Conservation (phyloP, 1,140 invertebrate genomes). For the Drosophila azteca region DNA sequence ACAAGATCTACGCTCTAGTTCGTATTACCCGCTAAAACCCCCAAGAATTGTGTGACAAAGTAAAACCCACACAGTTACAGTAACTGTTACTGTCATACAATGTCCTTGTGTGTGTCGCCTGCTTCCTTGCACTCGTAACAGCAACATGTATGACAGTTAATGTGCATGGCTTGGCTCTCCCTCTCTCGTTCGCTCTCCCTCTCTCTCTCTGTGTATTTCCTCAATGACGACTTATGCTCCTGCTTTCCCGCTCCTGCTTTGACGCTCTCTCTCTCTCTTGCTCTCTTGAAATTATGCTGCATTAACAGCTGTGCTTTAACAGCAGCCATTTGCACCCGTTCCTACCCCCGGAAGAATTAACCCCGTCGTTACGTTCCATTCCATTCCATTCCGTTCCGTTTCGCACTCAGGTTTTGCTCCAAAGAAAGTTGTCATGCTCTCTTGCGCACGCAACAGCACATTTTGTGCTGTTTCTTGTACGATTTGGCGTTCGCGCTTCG, state of each 20-base stretch:
- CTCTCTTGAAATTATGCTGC: constrained; percentile 9
- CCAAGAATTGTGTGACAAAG: too few relatives aligned
- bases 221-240: neutral
- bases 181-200: neutral
- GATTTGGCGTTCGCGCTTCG: neutral
- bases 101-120: too few relatives aligned
- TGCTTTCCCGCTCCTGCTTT: neutral
- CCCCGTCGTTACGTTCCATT: neutral
- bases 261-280: neutral
- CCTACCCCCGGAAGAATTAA: neutral
- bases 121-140: too few relatives aligned
- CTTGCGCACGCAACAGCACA: constrained; percentile 29
- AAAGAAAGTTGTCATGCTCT: neutral
- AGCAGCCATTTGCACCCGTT: neutral
- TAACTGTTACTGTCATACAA: too few relatives aligned
- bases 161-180: neutral
- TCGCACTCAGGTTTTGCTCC: neutral
- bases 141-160: constrained; percentile 9
- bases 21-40: too few relatives aligned
- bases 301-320: constrained; percentile 27
- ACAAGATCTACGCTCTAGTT: too few relatives aligned
- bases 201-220: neutral
- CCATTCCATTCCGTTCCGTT: constrained; percentile 5
- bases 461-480: constrained; percentile 6
- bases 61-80: too few relatives aligned